phyloP scores from a whole-genome alignment of 2,888 invertebrate genomes.

The Acronicta psi region DNA sequence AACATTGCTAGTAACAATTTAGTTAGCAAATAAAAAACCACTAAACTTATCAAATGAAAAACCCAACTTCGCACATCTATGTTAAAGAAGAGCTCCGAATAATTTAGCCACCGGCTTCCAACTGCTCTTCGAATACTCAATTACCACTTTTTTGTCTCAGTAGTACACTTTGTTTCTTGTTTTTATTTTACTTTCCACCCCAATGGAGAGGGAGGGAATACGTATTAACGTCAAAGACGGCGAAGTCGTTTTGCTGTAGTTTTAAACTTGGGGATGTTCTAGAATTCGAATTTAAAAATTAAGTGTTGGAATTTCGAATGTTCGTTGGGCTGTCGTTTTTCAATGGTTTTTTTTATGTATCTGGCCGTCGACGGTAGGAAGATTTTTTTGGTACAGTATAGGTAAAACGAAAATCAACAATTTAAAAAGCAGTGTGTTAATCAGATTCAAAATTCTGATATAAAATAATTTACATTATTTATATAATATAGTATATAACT shows the following conservation, averaged over 20 bases:
- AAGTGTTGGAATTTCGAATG: conserved; percentile 10
- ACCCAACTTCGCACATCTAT: conserved; percentile 61
- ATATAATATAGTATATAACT: too few species aligned
- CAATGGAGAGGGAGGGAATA: conserved; percentile 52
- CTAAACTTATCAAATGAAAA: conserved; percentile 54
- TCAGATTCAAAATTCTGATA: too few species aligned
- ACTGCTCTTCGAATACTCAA: conserved; percentile 78
- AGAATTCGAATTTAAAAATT: conserved; percentile 40
- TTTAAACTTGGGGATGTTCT: conserved; percentile 35
- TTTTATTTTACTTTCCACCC: conserved; percentile 61
- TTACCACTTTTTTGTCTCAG: conserved; percentile 77
- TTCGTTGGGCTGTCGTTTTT: neutral
- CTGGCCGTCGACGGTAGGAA: neutral
- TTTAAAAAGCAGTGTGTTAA: too few species aligned
- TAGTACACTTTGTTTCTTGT: conserved; percentile 65
- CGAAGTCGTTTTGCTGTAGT: conserved; percentile 42
- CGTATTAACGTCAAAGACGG: conserved; percentile 50
- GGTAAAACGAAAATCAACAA: too few species aligned
- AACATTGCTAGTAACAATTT: conserved; percentile 21
- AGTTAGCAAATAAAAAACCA: conserved; percentile 46
- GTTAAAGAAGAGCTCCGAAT: conserved; percentile 64
- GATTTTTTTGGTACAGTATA: neutral
- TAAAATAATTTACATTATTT: too few species aligned
- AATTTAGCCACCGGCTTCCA: conserved; percentile 70
- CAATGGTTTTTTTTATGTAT: neutral